phyloP scores from a whole-genome alignment of 2,113 vertebrate species.

The Zeus faber region DNA sequence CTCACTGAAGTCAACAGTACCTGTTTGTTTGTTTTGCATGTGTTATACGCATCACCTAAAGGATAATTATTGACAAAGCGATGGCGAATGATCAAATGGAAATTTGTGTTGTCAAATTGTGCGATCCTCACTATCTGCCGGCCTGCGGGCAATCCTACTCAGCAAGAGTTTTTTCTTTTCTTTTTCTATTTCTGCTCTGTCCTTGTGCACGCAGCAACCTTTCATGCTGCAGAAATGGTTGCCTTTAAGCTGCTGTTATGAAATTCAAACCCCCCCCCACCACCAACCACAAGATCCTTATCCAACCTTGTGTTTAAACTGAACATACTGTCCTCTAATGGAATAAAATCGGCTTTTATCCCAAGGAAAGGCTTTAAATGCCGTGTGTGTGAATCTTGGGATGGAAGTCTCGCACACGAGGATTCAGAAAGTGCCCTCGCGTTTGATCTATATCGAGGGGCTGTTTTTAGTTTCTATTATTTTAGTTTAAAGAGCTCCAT shows the following conservation, averaged over 20 bases:
- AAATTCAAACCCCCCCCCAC: too few species aligned
- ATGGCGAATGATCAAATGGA: neutral
- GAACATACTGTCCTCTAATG: conserved; percentile 8
- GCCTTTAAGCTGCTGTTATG: conserved; percentile 30
- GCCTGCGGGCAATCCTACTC: conserved; percentile 23
- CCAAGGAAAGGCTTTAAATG: neutral
- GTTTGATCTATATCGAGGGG: too few species aligned
- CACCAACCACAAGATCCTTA: conserved; percentile 34
- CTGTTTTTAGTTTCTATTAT: too few species aligned
- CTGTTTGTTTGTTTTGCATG: neutral
- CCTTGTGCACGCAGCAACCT: conserved; percentile 24
- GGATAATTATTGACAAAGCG: neutral
- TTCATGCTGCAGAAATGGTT: conserved; percentile 16
- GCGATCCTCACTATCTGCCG: conserved; percentile 14
- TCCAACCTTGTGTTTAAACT: neutral
- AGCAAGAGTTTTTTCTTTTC: conserved; percentile 15
- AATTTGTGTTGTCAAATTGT: conserved; percentile 14
- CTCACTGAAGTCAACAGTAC: neutral
- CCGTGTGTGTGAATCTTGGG: neutral
- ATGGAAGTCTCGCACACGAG: too few species aligned
- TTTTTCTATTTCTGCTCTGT: conserved; percentile 24
- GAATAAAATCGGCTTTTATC: conserved; percentile 6
- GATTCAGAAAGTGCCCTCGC: too few species aligned
- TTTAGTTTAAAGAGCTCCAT: too few species aligned
- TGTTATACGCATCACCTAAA: neutral